phyloP scores from a whole-genome alignment of 2,888 invertebrate genomes.

The Hypolimnas misippus region DNA sequence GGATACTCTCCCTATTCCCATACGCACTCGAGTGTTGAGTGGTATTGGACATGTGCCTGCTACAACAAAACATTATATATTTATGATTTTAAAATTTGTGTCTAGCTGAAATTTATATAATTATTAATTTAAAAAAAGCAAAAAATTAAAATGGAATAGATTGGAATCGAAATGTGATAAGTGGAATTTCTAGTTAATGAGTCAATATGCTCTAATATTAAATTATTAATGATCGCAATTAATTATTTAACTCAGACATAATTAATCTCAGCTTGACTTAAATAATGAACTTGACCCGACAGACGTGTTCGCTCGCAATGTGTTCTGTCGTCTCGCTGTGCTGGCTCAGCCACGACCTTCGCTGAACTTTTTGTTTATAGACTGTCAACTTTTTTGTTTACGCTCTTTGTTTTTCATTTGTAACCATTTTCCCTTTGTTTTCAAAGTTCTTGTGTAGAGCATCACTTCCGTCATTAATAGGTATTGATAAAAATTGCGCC shows the following conservation, averaged over 20 bases:
- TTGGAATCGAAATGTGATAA: no score
- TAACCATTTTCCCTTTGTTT: constrained; percentile 3
- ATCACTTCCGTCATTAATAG: background rate
- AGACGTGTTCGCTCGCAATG: constrained; percentile 31
- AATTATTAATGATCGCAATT: background rate
- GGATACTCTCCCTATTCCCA: constrained; percentile 26
- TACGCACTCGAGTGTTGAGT: constrained; percentile 48
- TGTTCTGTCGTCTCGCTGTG: constrained; percentile 48
- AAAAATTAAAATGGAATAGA: background rate
- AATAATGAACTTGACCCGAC: constrained; percentile 67
- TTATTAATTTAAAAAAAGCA: no score
- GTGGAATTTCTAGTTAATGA: no score
- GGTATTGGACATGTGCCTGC: constrained; percentile 38
- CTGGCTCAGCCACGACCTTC: constrained; percentile 53
- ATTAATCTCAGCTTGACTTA: constrained; percentile 3
- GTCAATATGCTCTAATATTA: background rate
- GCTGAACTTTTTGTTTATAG: constrained; percentile 33
- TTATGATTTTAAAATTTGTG: constrained; percentile 2
- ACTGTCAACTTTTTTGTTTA: constrained; percentile 49
- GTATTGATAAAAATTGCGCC: constrained; percentile 30
- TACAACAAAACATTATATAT: background rate
- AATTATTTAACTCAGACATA: background rate
- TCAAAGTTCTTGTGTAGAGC: background rate
- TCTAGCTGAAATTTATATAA: background rate
- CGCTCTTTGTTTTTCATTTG: constrained; percentile 33